These are phyloP conservation scores for Haemorhous mexicanus DNA, from an alignment of 2,113 vertebrate species.

Conservation along the genomic window DNA sequence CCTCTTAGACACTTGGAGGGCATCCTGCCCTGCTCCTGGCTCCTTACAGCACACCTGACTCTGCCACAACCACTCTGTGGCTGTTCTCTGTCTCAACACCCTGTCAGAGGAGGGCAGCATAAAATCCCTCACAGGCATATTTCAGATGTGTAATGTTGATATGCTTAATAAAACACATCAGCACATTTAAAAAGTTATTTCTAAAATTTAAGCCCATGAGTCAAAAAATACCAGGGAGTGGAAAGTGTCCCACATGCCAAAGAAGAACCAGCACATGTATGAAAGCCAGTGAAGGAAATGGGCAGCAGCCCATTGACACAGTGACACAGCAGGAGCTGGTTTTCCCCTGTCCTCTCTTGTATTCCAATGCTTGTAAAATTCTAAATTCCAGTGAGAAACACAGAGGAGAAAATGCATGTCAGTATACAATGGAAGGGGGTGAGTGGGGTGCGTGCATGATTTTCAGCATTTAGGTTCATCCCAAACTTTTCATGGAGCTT, in stretches of 20 bases:
- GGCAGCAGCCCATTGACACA: not conserved
- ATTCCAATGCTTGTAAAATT: not conserved
- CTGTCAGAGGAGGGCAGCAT: not conserved
- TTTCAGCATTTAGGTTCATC: not conserved
- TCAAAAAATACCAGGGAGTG: not conserved
- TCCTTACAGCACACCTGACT: not conserved
- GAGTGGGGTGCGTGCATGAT: not conserved
- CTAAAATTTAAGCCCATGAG: not conserved
- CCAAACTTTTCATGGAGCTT: not conserved
- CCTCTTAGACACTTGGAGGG: not conserved
- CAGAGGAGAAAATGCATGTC: not conserved
- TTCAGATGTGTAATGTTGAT: constrained; percentile 3
- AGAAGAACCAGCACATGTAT: not conserved
- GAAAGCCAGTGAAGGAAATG: not conserved
- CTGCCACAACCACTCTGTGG: not conserved
- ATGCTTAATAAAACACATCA: not conserved
- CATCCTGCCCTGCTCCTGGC: not conserved
- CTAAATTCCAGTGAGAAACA: not conserved
- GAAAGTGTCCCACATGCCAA: not conserved
- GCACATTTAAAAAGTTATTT: constrained; percentile 1
- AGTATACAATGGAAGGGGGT: not conserved
- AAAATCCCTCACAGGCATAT: not conserved
- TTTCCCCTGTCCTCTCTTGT: not conserved
- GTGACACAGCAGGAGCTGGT: not conserved
- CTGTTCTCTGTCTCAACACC: constrained; percentile 13